Base-by-base conservation (phyloP, 2,888 invertebrate genomes). In the Conistra vaccinii region DNA sequence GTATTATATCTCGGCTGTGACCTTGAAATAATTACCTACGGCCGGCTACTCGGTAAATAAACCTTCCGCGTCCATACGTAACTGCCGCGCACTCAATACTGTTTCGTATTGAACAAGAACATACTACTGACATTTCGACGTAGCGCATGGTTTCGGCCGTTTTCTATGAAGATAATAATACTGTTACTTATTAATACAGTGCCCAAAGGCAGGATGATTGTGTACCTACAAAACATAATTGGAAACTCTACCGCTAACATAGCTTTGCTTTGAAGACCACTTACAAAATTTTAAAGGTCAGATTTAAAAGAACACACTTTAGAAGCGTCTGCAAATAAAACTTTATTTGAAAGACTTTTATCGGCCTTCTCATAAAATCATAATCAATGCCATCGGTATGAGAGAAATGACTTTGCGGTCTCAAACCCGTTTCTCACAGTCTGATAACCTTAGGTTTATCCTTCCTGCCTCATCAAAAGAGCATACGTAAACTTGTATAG, bases 231-330 rank as follows among this genome's bases (percentile, higher is more conserved):
- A 17, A 55, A 14, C 6, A 53, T 55, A 42, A 32, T 73, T 42
- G 14, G 29, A 55, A 35, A 20, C 53, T 17, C 23, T 35, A 55
- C 29, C 20, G 14, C 26, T 29, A 29, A 63, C 45, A 39, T 39
- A n/a, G n/a, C 4, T 12, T 48, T 10, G 48, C 48, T 75, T 57
- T 57, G 4, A 57, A 77, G 39, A 17, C 17, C 67, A 42, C 39
- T 29, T 57, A 0, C 17, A 39, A 29, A 48, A 57, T 20, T 63
- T 35, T 1, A 20, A 66, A 77, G 67, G 74, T 51, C 77, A 57
- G 9, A 51, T n/a, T n/a, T 51, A 53, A n/a, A 51, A 23, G 9
- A 29, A 39, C n/a, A 48, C 17, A 23, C 42, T 39, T 29, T 23
- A 45, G 12, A 57, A 39, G 20, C 57, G n/a, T 29, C 29, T 57